Evolutionary conservation across 2,797 vertebrate species (phyloP).

Genomic region (Peromyscus aztecus): DNA sequence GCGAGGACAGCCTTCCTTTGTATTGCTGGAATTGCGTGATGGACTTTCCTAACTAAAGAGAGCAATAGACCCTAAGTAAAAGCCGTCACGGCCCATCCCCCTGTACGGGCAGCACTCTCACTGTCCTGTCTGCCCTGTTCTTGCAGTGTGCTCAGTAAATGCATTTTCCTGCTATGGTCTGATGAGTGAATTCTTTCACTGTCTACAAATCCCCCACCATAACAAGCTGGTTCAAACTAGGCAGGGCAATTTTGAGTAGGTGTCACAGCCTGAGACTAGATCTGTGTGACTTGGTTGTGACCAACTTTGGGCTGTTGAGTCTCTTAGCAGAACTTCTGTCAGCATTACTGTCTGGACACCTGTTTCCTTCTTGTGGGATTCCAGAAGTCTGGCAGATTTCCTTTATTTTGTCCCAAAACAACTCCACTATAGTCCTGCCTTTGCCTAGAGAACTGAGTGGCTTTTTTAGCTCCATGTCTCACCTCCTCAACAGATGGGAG

Average conservation of each 20-base stretch:
- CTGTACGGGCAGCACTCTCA: not conserved
- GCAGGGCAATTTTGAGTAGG: not conserved
- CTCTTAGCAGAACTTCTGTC: not conserved
- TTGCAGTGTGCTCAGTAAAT: not conserved
- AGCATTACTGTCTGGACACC: not conserved
- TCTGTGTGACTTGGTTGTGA: not conserved
- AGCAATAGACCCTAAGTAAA: not conserved
- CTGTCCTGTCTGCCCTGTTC: not conserved
- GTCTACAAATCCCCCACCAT: not conserved
- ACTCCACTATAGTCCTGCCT: not conserved
- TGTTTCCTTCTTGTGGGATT: not conserved
- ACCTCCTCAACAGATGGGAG: not conserved
- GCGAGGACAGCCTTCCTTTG: not conserved
- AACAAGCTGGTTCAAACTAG: not conserved
- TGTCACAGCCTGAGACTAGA: not conserved
- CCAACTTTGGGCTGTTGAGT: not conserved
- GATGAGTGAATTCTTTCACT: not conserved
- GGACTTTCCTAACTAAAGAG: not conserved
- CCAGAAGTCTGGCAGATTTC: not conserved
- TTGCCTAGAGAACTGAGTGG: not conserved
- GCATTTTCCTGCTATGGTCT: not conserved
- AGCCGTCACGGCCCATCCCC: not conserved
- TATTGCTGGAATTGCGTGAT: not conserved
- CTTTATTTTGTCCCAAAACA: not conserved
- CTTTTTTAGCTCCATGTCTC: not conserved